These are phyloP conservation scores for Nycteola revayana DNA, from an alignment of 2,888 invertebrate species.

Conservation along the genomic window DNA sequence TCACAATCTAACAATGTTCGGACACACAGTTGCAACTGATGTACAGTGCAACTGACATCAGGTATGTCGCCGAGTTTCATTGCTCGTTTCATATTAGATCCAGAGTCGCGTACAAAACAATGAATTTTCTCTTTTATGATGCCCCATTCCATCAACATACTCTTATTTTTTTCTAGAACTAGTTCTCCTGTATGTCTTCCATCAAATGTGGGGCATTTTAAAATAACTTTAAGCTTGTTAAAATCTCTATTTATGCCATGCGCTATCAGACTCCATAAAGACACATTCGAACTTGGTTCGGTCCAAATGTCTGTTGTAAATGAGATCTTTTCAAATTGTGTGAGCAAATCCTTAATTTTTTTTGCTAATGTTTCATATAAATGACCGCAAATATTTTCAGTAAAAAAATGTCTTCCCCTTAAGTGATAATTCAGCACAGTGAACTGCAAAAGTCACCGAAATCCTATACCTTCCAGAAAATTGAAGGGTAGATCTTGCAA, in stretches of 20 bases:
- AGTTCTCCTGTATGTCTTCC: slow-evolving; percentile 23
- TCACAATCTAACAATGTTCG: slow-evolving; percentile 21
- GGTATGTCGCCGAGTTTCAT: slow-evolving; percentile 23
- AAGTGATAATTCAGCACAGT: slow-evolving; percentile 28
- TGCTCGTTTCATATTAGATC: slow-evolving; percentile 30
- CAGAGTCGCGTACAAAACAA: slow-evolving; percentile 24
- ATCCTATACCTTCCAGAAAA: slow-evolving; percentile 33
- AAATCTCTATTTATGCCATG: slow-evolving; percentile 25
- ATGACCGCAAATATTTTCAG: slow-evolving; percentile 21
- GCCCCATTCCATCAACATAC: slow-evolving; percentile 27
- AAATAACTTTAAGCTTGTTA: slow-evolving; percentile 19
- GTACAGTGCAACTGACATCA: slow-evolving; percentile 29
- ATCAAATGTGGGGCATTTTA: slow-evolving; percentile 26
- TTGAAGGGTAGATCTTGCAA: slow-evolving; percentile 29
- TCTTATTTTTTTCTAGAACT: slow-evolving; percentile 19
- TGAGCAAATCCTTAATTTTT: slow-evolving; percentile 22
- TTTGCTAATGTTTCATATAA: slow-evolving; percentile 21
- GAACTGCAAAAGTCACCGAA: slow-evolving; percentile 23
- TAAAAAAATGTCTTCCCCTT: slow-evolving; percentile 26
- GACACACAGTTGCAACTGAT: slow-evolving; percentile 22
- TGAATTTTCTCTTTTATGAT: slow-evolving; percentile 24
- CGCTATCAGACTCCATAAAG: slow-evolving; percentile 27
- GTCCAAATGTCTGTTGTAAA: slow-evolving; percentile 31
- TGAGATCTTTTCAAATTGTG: slow-evolving; percentile 28
- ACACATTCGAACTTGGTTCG: slow-evolving; percentile 29